Conservation (phyloP, 2,888 invertebrate genomes). For the Mythimna lalbum region DNA sequence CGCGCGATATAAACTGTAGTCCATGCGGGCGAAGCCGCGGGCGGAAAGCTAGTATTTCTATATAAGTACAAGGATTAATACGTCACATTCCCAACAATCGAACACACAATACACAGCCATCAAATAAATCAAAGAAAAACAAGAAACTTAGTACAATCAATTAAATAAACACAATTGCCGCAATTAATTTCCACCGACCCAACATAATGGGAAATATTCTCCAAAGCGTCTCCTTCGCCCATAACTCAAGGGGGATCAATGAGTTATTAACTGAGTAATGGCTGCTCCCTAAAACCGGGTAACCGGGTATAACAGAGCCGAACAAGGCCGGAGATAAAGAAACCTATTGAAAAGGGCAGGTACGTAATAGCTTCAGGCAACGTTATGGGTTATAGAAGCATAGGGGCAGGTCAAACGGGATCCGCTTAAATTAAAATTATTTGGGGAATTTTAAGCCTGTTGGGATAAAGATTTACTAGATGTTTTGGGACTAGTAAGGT, state of each 20-base stretch:
- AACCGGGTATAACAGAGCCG: constrained; percentile 66
- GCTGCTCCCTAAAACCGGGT: constrained; percentile 62
- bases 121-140: constrained; percentile 52
- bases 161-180: constrained; percentile 59
- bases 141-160: constrained; percentile 57
- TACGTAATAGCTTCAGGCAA: constrained; percentile 57
- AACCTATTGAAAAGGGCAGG: constrained; percentile 68
- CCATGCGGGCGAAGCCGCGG: too few relatives aligned
- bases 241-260: constrained; percentile 73
- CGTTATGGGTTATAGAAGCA: constrained; percentile 56
- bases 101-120: constrained; percentile 10
- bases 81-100: neutral
- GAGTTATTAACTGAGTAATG: constrained; percentile 73
- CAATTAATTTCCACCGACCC: constrained; percentile 59
- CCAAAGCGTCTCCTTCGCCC: constrained; percentile 62
- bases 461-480: constrained; percentile 47
- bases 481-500: constrained; percentile 26
- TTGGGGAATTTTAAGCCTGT: constrained; percentile 43
- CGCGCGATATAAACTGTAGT: too few relatives aligned
- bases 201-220: constrained; percentile 64
- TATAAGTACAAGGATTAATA: neutral
- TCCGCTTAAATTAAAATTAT: constrained; percentile 62
- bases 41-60: too few relatives aligned
- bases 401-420: constrained; percentile 51
- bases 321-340: constrained; percentile 65